A percentile compares a stretch with the other conserved stretches of the same genome.
These are phyloP conservation scores for Phrynocephalus guinanensis DNA, from an alignment of 2,797 vertebrate species.

Conservation along the genomic window DNA sequence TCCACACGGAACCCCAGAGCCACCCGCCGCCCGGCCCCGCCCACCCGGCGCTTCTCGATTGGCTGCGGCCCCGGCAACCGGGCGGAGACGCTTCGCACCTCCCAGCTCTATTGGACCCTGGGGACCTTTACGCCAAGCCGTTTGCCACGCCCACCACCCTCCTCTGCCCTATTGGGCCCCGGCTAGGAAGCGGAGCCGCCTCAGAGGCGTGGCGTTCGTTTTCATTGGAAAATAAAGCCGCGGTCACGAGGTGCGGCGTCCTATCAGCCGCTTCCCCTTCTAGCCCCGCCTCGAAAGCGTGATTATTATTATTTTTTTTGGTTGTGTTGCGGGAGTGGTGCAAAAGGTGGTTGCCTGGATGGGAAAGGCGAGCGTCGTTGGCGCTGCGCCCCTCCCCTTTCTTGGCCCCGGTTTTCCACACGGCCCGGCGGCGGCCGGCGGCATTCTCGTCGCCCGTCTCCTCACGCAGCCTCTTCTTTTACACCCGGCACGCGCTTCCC, in stretches of 20 bases:
- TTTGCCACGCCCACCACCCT: constrained; percentile 27
- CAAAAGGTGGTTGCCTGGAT: constrained; percentile 16
- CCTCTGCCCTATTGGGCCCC: constrained; percentile 54
- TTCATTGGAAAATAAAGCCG: not conserved
- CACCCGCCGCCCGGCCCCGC: constrained; percentile 60
- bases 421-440: not conserved
- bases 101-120: not conserved
- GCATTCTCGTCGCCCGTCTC: not conserved
- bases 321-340: constrained; percentile 2
- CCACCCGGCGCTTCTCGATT: constrained; percentile 60
- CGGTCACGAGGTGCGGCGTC: not conserved
- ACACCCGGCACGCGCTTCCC: constrained; percentile 1
- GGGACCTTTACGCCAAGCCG: constrained; percentile 48
- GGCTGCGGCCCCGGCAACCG: constrained; percentile 45
- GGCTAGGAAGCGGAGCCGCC: constrained; percentile 17
- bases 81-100: not conserved
- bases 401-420: constrained; percentile 36
- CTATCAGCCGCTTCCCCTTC: not conserved
- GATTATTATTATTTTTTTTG: not conserved
- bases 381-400: not conserved
- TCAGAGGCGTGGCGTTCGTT: not conserved
- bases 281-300: not conserved
- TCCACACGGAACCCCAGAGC: constrained; percentile 92
- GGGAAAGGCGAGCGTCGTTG: not conserved
- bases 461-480: not conserved